Evolutionary conservation across 2,113 vertebrate genomes (phyloP).

Genomic region (Amblyornis subalaris): DNA sequence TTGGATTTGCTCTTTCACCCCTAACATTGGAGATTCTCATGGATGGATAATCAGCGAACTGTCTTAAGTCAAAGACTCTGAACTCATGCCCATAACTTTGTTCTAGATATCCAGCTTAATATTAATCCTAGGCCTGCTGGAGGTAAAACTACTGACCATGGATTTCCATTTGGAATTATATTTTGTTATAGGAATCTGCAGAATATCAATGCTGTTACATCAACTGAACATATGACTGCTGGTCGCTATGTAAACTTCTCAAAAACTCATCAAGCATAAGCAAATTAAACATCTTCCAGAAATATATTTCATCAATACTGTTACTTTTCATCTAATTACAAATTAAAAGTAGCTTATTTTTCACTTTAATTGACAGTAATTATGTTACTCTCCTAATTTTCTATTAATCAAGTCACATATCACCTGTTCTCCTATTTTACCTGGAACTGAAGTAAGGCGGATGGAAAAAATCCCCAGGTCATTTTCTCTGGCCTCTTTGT

Average conservation of each 20-base stretch:
- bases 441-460: not conserved
- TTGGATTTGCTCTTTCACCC: not conserved
- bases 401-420: not conserved
- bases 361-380: not conserved
- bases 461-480: not conserved
- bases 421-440: not conserved
- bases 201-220: not conserved
- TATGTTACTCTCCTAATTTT: not conserved
- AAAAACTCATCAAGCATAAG: not conserved
- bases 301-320: not conserved
- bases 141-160: not conserved
- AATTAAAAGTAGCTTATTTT: not conserved
- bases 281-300: not conserved
- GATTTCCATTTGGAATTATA: not conserved
- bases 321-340: not conserved
- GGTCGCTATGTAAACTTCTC: not conserved
- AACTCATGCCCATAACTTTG: not conserved
- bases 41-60: not conserved
- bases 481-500: not conserved
- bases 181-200: not conserved
- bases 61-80: too few species aligned
- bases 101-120: not conserved
- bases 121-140: not conserved
- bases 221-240: not conserved
- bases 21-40: not conserved